Evolutionary conservation across 2,888 invertebrate species (phyloP), one percentile per base, ranked within the genome.

Genomic region (Labia minor): DNA sequence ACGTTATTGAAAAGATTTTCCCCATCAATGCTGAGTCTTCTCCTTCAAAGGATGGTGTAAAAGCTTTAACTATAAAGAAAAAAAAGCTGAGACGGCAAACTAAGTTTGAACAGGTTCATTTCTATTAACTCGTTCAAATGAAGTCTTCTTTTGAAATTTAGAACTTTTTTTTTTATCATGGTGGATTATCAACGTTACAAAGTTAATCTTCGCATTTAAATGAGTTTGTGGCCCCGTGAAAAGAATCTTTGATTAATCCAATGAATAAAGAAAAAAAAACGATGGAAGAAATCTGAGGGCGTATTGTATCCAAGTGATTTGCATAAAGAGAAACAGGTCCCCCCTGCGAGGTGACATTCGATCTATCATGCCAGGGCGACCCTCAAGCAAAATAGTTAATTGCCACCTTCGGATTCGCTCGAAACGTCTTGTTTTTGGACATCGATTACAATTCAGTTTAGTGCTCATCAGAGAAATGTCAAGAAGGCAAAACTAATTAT

Each of bases 281-380:
- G 8, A 26, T 6, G 16, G 14, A 49, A 49, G 16, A 49, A 49
- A 49, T 49, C n/a, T 11, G n/a, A 14, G 49, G 49, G 49, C 16
- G 49, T 49, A 49, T 49, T 49, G 49, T 49, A 49, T 49, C 49
- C 49, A 49, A n/a, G 49, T 49, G 49, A 49, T 49, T 49, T 49
- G 49, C 49, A 49, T 49, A 49, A 49, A 49, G 49, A 49, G 49
- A 49, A 49, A 49, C 49, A 49, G 16, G 26, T 26, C 8, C 26
- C 49, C n/a, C 8, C 49, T n/a, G 49, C n/a, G n/a, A 8, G 3
- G 49, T 49, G 49, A 49, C 49, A 49, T 49, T 49, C 49, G 49
- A 49, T 49, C 49, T 14, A 49, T 49, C 49, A 49, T 49, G 26
- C n/a, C 49, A 49, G 2, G n/a, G 6, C 49, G 26, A 11, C 49